Percentiles rank a stretch among this genome's conserved stretches.
phyloP scores from a whole-genome alignment of 2,888 invertebrate genomes.

The Parasteatoda lunata region DNA sequence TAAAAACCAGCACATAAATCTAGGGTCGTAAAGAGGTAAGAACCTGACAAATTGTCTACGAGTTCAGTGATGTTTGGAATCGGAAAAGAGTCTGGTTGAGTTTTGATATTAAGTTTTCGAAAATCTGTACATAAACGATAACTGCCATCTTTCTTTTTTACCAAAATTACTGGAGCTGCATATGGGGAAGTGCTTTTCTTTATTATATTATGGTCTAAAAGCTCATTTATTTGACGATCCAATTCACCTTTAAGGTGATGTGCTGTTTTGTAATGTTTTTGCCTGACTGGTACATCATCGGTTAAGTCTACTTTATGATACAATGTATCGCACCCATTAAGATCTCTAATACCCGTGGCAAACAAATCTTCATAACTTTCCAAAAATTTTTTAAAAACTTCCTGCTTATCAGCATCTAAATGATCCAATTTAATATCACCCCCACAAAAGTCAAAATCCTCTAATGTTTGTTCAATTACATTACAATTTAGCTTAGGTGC shows the following conservation, averaged over 20 bases:
- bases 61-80: no score
- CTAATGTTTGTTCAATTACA: no score
- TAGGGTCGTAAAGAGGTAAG: background rate
- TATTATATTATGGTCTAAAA: background rate
- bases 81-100: background rate
- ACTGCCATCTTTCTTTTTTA: background rate
- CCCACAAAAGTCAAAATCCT: no score
- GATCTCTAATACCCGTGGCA: no score
- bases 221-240: background rate
- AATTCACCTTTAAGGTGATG: background rate
- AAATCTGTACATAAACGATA: background rate
- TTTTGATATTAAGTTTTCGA: background rate
- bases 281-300: background rate
- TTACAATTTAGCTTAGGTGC: no score
- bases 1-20: background rate
- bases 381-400: no score
- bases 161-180: background rate
- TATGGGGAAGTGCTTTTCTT: background rate
- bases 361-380: no score
- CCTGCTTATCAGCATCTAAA: no score
- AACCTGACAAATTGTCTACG: no score
- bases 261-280: background rate
- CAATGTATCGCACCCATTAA: background rate
- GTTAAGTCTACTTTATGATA: background rate
- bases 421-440: no score